Percentiles rank a stretch among this genome's conserved stretches.
phyloP scores from a whole-genome alignment of 2,888 invertebrate genomes.

The Bellardia bayeri region DNA sequence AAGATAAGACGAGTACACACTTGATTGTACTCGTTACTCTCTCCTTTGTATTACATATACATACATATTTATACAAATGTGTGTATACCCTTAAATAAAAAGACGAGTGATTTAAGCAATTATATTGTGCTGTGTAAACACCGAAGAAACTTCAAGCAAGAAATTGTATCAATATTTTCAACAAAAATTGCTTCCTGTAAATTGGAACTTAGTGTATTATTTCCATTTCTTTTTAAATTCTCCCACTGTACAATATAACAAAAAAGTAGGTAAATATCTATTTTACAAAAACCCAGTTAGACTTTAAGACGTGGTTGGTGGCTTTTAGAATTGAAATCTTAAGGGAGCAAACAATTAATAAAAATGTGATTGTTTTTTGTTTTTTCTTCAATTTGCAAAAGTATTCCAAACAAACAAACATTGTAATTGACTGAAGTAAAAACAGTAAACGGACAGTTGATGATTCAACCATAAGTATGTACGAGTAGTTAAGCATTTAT shows the following conservation, averaged over 20 bases:
- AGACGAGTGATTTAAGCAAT: no score
- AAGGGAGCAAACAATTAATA: constrained; percentile 67
- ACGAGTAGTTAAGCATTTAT: background rate
- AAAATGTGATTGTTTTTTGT: constrained; percentile 52
- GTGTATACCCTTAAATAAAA: no score
- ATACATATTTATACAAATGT: no score
- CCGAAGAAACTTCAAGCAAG: no score
- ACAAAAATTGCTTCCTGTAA: no score
- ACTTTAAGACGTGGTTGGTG: constrained; percentile 62
- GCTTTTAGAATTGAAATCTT: constrained; percentile 51
- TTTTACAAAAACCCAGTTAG: constrained; percentile 39
- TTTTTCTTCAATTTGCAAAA: constrained; percentile 23
- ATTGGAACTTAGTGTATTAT: no score
- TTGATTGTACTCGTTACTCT: no score
- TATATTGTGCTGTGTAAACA: no score
- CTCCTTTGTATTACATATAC: no score
- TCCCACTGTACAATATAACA: background rate
- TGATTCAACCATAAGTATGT: constrained; percentile 26
- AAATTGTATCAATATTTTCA: no score
- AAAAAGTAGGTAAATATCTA: constrained; percentile 38
- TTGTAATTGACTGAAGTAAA: background rate
- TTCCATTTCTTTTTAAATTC: no score
- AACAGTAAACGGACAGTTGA: constrained; percentile 20
- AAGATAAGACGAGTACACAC: no score
- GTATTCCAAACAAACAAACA: constrained; percentile 38